Evolutionary conservation across 2,797 vertebrate species (phyloP).

Genomic region (Tokudaia muenninki): DNA sequence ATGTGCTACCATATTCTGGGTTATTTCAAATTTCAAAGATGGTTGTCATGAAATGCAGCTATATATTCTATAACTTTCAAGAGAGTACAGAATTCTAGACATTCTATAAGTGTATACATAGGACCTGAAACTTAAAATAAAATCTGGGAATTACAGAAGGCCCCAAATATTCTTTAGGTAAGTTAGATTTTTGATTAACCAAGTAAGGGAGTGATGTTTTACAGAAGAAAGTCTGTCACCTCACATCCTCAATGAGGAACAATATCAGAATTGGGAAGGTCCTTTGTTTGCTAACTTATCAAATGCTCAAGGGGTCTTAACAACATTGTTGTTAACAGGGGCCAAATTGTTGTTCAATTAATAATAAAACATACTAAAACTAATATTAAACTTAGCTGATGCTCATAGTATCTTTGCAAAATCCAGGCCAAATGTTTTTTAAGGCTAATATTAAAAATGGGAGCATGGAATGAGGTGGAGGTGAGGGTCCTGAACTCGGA

Average conservation of each 20-base stretch:
- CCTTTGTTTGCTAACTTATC: background rate
- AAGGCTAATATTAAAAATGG: background rate
- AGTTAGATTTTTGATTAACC: conserved; percentile 35
- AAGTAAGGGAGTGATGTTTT: background rate
- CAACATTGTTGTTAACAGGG: background rate
- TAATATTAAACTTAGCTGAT: conserved; percentile 17
- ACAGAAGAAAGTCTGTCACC: background rate
- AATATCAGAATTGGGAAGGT: conserved; percentile 1
- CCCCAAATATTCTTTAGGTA: background rate
- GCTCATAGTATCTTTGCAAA: background rate
- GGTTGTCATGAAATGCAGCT: background rate
- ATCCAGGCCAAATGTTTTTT: background rate
- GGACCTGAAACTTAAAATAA: conserved; percentile 45
- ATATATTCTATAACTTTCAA: background rate
- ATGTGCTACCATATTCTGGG: background rate
- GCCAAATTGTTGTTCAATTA: background rate
- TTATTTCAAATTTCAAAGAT: background rate
- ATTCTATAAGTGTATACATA: background rate
- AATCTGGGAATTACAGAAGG: background rate
- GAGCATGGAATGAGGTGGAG: background rate
- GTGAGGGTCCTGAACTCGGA: conserved; percentile 11
- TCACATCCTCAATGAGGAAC: background rate
- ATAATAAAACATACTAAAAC: background rate
- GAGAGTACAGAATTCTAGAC: background rate
- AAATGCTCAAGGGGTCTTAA: background rate